These are phyloP conservation scores for Drosophila heteroneura DNA, from an alignment of 2,888 invertebrate species.

Conservation along the genomic window DNA sequence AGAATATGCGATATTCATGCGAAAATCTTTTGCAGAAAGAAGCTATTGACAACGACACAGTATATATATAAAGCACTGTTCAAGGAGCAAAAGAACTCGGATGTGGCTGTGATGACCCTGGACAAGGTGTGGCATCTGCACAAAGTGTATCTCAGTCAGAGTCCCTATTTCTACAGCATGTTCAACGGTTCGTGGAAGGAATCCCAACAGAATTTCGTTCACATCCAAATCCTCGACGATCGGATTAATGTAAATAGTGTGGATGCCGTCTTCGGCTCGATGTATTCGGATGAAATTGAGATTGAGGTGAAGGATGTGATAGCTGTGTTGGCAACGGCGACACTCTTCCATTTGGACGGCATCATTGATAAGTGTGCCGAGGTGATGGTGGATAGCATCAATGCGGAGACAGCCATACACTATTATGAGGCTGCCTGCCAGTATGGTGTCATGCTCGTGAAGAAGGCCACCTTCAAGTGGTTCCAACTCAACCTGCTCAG, in stretches of 20 bases:
- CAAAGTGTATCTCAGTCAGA: constrained; percentile 92
- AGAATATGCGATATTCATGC: not conserved
- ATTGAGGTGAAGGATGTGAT: constrained; percentile 89
- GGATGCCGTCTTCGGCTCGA: constrained; percentile 90
- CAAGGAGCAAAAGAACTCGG: constrained; percentile 91
- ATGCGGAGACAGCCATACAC: constrained; percentile 89
- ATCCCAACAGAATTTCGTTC: constrained; percentile 88
- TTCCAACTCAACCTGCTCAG: constrained; percentile 89
- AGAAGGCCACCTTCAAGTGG: constrained; percentile 89
- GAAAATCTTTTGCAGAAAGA: constrained; percentile 85
- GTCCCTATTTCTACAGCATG: constrained; percentile 93
- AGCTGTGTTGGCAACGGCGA: constrained; percentile 90
- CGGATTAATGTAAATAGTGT: constrained; percentile 89
- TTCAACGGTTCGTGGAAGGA: constrained; percentile 93
- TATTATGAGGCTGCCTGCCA: constrained; percentile 90
- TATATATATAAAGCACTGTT: constrained; percentile 92
- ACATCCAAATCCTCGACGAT: constrained; percentile 90
- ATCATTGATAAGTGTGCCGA: constrained; percentile 90
- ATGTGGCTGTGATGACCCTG: constrained; percentile 90
- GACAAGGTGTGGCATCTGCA: constrained; percentile 91
- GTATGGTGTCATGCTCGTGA: constrained; percentile 89
- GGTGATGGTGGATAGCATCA: constrained; percentile 91
- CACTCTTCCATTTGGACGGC: constrained; percentile 90
- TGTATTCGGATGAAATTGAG: constrained; percentile 91
- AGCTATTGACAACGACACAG: constrained; percentile 90